A percentile compares a stretch with the other conserved stretches of the same genome.
Conservation (phyloP, 2,888 invertebrate genomes). For the Bhutanitis thaidina region DNA sequence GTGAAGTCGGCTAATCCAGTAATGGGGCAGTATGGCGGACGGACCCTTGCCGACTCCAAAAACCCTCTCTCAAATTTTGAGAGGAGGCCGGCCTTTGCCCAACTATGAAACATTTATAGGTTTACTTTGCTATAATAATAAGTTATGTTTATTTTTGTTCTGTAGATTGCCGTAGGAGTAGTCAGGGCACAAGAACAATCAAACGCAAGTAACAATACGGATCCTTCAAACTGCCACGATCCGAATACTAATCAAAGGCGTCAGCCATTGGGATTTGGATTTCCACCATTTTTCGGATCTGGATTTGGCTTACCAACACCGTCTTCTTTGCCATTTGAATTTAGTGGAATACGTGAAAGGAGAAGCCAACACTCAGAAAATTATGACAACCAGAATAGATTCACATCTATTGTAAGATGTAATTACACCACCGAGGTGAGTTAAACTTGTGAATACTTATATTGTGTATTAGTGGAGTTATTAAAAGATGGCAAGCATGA, state of each 20-base stretch:
- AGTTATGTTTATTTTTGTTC: neutral
- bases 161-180: constrained; percentile 4
- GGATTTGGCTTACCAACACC: neutral
- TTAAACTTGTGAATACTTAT: neutral
- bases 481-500: too few species aligned
- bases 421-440: constrained; percentile 7
- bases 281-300: neutral
- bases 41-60: too few species aligned
- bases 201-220: neutral
- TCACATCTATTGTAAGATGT: constrained; percentile 7
- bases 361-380: neutral
- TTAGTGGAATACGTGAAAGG: neutral
- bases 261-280: neutral
- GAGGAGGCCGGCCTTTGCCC: too few species aligned
- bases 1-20: too few species aligned
- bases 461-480: too few species aligned
- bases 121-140: too few species aligned
- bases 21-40: too few species aligned
- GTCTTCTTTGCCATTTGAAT: neutral
- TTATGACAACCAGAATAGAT: neutral
- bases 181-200: constrained; percentile 7
- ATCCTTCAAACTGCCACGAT: neutral
- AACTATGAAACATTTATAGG: too few species aligned
- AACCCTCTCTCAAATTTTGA: too few species aligned
- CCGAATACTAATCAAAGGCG: neutral